Percentiles rank a stretch among this genome's conserved stretches.
Evolutionary conservation across 2,113 vertebrate genomes (phyloP).

Genomic region (Enhydra lutris): DNA sequence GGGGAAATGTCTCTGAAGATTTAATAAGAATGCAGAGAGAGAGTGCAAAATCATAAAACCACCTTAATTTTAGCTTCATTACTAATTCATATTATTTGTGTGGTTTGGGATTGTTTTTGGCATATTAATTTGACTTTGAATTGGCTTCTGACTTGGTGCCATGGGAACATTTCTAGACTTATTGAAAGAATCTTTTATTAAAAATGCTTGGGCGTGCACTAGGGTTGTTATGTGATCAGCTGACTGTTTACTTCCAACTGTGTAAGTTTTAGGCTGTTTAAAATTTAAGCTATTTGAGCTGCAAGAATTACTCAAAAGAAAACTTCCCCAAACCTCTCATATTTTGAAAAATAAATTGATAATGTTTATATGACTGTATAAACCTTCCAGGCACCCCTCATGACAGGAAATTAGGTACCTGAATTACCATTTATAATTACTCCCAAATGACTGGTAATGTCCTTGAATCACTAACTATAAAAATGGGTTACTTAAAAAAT

Average conservation of each 20-base stretch:
- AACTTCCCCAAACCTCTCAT: neutral
- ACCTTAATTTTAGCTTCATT: conserved; percentile 44
- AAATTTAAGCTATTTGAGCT: neutral
- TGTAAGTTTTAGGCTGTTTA: neutral
- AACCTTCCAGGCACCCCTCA: neutral
- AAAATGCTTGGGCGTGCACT: neutral
- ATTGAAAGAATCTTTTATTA: conserved; percentile 19
- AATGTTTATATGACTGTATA: neutral
- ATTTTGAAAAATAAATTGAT: neutral
- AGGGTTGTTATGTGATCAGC: neutral
- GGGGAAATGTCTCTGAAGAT: conserved; percentile 46
- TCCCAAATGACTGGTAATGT: neutral
- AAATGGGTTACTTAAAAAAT: neutral
- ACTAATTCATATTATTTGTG: conserved; percentile 28
- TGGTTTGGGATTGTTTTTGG: neutral
- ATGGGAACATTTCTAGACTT: conserved; percentile 11
- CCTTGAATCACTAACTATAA: neutral
- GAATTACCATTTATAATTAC: neutral
- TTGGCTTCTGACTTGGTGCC: neutral
- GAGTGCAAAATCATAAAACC: conserved; percentile 50
- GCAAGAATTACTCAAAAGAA: neutral
- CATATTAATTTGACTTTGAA: conserved; percentile 47
- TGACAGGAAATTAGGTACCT: neutral
- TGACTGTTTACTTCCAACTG: neutral
- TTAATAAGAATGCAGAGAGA: conserved; percentile 54